phyloP scores from a whole-genome alignment of 2,888 invertebrate genomes.

The Molorchus minor region DNA sequence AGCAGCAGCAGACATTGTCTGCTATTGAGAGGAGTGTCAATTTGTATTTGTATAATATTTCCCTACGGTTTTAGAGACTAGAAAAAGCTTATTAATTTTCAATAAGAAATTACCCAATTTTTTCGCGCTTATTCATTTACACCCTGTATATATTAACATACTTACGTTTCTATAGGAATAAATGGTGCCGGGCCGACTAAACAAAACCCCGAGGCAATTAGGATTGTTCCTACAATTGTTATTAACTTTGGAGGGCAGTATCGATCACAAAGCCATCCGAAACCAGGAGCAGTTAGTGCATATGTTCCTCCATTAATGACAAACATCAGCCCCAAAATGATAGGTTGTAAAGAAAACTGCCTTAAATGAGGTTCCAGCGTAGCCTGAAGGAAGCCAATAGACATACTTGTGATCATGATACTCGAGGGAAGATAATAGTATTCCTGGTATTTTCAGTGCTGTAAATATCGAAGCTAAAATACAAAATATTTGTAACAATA shows the following conservation, averaged over 20 bases:
- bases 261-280: constrained; percentile 84
- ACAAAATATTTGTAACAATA: constrained; percentile 15
- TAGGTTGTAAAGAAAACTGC: constrained; percentile 74
- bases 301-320: constrained; percentile 85
- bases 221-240: constrained; percentile 72
- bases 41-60: too few species aligned
- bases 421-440: constrained; percentile 74
- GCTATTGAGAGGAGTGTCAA: too few species aligned
- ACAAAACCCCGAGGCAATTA: constrained; percentile 74
- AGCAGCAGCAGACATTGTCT: too few species aligned
- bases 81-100: too few species aligned
- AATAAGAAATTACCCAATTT: too few species aligned
- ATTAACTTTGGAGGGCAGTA: constrained; percentile 72
- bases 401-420: constrained; percentile 81
- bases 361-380: constrained; percentile 89
- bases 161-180: constrained; percentile 71
- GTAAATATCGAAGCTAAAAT: constrained; percentile 71
- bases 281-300: constrained; percentile 79
- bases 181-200: constrained; percentile 85
- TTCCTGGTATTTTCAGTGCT: constrained; percentile 77
- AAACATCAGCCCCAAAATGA: constrained; percentile 81
- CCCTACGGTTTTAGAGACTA: too few species aligned
- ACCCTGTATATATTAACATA: too few species aligned
- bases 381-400: constrained; percentile 88
- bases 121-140: too few species aligned